Base-by-base conservation (phyloP, 2,888 invertebrate species). In the Amblyteles armatorius region DNA sequence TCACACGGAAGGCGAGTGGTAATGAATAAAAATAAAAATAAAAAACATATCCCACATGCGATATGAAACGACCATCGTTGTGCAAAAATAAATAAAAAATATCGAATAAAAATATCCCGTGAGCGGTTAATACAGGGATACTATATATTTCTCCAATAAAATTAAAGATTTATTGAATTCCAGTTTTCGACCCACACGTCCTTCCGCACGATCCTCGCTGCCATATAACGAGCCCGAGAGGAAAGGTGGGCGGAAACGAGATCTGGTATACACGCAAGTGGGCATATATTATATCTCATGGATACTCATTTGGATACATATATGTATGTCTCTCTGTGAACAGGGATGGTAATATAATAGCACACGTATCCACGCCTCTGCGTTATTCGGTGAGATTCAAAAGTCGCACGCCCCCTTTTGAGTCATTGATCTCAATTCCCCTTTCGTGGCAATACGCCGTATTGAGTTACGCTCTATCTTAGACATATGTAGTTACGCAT, bases 361-460 rank as follows among this genome's bases (percentile, higher is more conserved):
- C 60, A 33, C 26, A 50, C 36, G 48, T 50, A 72, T 84, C 79
- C 69, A 85, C 81, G 82, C 87, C 85, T 85, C 86, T 85, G 87
- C 87, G 60, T 83, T 83, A 84, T 87, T 86, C 82, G 85, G 83
- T 82, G 82, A 84, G 85, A 85, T 85, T 81, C 80, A 84, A 87
- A 84, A 87, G 84, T 85, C 87, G 74, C 88, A 88, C 88, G 88
- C 87, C 86, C 87, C 85, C 84, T 83, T 86, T 86, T 77, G 68
- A 87, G 60, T 85, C 87, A 87, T 88, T 88, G 87, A 88, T 88
- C 88, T 88, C 84, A 88, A 88, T 88, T 88, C 81, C 78, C 84
- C 78, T 85, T 81, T 82, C 86, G 77, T 68, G 84, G 83, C 85
- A 82, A 87, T 84, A 80, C 76, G 79, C 83, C 86, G 82, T 88